A percentile compares a stretch with the other conserved stretches of the same genome.
These are phyloP conservation scores for Halocaridina rubra DNA, from an alignment of 2,888 invertebrate species.

Conservation along the genomic window DNA sequence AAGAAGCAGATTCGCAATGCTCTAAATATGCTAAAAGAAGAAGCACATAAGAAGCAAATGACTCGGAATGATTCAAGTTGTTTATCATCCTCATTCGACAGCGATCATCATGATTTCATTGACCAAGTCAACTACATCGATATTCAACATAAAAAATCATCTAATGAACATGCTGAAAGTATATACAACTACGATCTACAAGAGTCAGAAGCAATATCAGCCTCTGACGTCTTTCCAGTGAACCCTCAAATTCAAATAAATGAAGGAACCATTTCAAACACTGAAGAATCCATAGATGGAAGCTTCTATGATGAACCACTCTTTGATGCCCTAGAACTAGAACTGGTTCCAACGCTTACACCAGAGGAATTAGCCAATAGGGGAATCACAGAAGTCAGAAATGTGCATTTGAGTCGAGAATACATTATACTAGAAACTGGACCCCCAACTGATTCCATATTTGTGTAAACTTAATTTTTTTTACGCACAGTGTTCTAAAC, in stretches of 20 bases:
- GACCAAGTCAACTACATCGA: not conserved
- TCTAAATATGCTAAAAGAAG: not conserved
- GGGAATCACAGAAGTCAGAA: conserved; percentile 10
- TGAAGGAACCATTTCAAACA: not conserved
- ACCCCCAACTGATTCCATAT: conserved; percentile 25
- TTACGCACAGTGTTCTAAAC: too few relatives aligned
- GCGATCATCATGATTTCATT: not conserved
- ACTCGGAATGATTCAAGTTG: not conserved
- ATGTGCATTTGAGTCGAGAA: conserved; percentile 26
- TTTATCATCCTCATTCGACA: not conserved
- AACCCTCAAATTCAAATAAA: conserved; percentile 21
- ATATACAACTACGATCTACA: not conserved
- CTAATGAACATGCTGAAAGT: not conserved
- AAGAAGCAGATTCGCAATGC: conserved; percentile 18
- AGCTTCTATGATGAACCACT: conserved; percentile 36
- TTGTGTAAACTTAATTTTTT: too few relatives aligned
- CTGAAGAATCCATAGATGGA: conserved; percentile 15
- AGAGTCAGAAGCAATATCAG: not conserved
- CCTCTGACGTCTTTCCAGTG: not conserved
- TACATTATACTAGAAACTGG: conserved; percentile 42
- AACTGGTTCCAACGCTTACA: conserved; percentile 25
- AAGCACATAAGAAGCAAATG: conserved; percentile 1
- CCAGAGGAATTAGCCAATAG: conserved; percentile 11
- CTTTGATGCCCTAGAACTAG: conserved; percentile 31
- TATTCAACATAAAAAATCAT: too few relatives aligned